Percentiles rank a stretch among this genome's conserved stretches.
Conservation (phyloP, 2,888 invertebrate species). For the Caprella mutica region DNA sequence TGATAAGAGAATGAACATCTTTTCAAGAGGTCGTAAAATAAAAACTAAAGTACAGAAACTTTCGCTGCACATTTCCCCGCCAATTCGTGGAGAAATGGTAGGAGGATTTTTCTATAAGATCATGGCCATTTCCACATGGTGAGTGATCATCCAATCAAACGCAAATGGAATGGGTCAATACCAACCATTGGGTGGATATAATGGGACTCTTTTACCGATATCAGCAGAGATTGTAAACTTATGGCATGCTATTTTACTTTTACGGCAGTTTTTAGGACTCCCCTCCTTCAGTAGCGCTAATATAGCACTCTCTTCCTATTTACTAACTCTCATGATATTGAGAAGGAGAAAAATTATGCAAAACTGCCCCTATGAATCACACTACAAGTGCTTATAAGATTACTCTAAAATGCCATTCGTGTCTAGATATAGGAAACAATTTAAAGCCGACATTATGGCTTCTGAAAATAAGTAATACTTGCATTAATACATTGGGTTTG, state of each 20-base stretch:
- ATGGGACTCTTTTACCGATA: conserved; percentile 9
- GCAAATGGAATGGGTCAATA: conserved; percentile 10
- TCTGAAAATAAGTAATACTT: too few species aligned
- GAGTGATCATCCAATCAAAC: conserved; percentile 13
- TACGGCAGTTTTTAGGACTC: conserved; percentile 6
- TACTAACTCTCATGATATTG: conserved; percentile 1
- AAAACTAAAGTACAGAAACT: too few species aligned
- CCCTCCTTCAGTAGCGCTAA: conserved; percentile 6
- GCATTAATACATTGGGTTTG: conserved; percentile 10
- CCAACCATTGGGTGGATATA: conserved; percentile 8
- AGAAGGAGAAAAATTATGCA: too few species aligned
- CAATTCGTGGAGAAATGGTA: too few species aligned
- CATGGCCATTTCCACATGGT: conserved; percentile 2
- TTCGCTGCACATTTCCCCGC: too few species aligned
- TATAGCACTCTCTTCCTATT: conserved; percentile 1
- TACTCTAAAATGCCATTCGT: too few species aligned
- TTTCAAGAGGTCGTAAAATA: too few species aligned
- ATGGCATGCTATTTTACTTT: conserved; percentile 6
- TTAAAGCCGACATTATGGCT: too few species aligned
- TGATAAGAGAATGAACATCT: too few species aligned
- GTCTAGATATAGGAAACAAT: too few species aligned
- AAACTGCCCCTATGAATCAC: too few species aligned
- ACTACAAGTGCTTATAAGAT: too few species aligned
- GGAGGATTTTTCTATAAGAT: conserved; percentile 13
- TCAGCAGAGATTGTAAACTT: conserved; percentile 13